Conservation (phyloP, 2,113 vertebrate genomes). For the Vimba vimba region DNA sequence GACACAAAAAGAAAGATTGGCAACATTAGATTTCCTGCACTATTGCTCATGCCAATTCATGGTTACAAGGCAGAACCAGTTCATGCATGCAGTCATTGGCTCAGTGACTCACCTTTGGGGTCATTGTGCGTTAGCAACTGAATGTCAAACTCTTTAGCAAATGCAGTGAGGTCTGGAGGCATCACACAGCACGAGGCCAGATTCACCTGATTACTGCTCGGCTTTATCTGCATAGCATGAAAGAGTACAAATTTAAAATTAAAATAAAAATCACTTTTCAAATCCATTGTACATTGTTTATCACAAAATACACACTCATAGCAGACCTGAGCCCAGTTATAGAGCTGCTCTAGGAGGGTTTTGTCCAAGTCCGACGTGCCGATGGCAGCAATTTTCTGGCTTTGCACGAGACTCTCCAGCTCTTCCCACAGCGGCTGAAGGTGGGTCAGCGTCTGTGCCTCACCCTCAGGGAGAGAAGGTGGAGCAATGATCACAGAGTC, state of each 20-base stretch:
- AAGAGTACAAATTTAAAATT: neutral
- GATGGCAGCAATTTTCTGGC: conserved; percentile 87
- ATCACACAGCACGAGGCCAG: conserved; percentile 98
- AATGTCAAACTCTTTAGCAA: conserved; percentile 95
- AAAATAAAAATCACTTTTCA: neutral
- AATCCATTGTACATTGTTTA: too few species aligned
- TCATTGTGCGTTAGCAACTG: conserved; percentile 97
- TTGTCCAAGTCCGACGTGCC: conserved; percentile 98
- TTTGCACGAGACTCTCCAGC: conserved; percentile 87
- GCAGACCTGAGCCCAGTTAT: conserved; percentile 92
- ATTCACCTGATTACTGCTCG: conserved; percentile 98
- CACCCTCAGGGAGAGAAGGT: conserved; percentile 81
- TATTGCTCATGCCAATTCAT: neutral
- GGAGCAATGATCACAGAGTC: conserved; percentile 96
- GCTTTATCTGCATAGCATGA: conserved; percentile 84
- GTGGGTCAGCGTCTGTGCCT: conserved; percentile 82
- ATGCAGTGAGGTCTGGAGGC: conserved; percentile 97
- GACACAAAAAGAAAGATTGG: conserved; percentile 53
- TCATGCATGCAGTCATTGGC: neutral
- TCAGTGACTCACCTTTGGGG: conserved; percentile 85
- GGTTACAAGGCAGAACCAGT: neutral
- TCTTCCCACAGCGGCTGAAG: conserved; percentile 93
- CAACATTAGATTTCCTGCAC: neutral
- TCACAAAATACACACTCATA: neutral
- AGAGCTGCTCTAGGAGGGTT: conserved; percentile 90